A percentile compares a stretch with the other conserved stretches of the same genome.
Evolutionary conservation across 2,113 vertebrate species (phyloP).

Genomic region (Grammomys surdaster): DNA sequence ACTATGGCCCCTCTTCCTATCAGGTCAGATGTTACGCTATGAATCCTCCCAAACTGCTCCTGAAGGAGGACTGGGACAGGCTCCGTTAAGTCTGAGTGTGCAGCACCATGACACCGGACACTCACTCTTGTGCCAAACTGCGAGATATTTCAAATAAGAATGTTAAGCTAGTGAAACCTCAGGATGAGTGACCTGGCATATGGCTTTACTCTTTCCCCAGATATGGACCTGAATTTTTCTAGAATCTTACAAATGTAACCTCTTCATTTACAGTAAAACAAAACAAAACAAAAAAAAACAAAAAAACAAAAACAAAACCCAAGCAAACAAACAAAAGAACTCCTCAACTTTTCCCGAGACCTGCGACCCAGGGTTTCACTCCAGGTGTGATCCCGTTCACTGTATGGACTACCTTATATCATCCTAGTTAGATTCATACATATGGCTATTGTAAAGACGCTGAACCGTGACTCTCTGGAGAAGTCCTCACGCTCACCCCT

Average conservation of each 20-base stretch:
- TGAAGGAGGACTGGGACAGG: rapidly evolving
- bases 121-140: background rate
- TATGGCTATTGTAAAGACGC: background rate
- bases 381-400: background rate
- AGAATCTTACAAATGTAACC: background rate
- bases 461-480: background rate
- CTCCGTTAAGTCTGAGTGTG: rapidly evolving
- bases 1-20: background rate
- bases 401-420: too few relatives aligned
- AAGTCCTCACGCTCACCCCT: background rate
- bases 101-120: background rate
- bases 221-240: background rate
- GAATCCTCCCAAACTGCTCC: background rate
- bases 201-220: background rate
- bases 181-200: background rate
- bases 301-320: too few relatives aligned
- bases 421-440: background rate
- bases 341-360: background rate
- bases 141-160: background rate
- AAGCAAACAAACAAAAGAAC: too few relatives aligned
- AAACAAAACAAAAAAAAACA: too few relatives aligned
- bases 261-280: background rate
- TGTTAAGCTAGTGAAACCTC: background rate
- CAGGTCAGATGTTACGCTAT: background rate
- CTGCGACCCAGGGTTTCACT: background rate